Evolutionary conservation across 1,140 invertebrate genomes (phyloP), one percentile per base, ranked within the genome.

Genomic region (Sinonovacula constricta): DNA sequence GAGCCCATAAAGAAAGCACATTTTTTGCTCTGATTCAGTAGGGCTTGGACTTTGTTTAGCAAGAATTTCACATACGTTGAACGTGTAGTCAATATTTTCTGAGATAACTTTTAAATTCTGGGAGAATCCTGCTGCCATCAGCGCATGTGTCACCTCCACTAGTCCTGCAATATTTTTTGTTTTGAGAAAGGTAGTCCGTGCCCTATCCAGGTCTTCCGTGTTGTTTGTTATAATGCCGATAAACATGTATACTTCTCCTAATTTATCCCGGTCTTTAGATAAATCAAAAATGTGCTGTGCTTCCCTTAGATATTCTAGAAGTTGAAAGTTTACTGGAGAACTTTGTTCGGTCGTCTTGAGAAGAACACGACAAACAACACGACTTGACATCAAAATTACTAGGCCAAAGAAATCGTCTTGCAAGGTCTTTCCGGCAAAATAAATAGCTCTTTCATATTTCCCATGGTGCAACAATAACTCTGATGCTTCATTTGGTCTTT

Each of bases 1-100:
- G 7, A 87, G 66, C 18, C 84, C 86, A 80, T 84, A 87, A 67
- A 84, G 85, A 15, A 24, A 66, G n/a, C 80, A 49, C 70, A 39
- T 85, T 67, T 69, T 67, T 28, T 39, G 15, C 18, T 77, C 70
- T 33, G 62, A 66, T 53, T 83, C 53, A 12, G 68, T 51, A 60
- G 36, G 28, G 45, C 36, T 66, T 4, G 67, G 53, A 1, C 67
- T 69, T 7, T 71, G 54, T 1, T n/a, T n/a, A n/a, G 65, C 39
- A 5, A 87, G 33, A 18, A 82, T 59, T 24, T 62, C 49, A 12
- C 83, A 65, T 1, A 82, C 79, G 26, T 75, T 49, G 33, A 79
- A 80, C 30, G 79, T 31, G 39, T 81, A 66, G 14, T 56, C 45
- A 62, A 82, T 81, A 5, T 81, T 71, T 26, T 45, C 62, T 53